These are phyloP conservation scores for Antigone vipio DNA, from an alignment of 2,113 vertebrate genomes.

Conservation along the genomic window DNA sequence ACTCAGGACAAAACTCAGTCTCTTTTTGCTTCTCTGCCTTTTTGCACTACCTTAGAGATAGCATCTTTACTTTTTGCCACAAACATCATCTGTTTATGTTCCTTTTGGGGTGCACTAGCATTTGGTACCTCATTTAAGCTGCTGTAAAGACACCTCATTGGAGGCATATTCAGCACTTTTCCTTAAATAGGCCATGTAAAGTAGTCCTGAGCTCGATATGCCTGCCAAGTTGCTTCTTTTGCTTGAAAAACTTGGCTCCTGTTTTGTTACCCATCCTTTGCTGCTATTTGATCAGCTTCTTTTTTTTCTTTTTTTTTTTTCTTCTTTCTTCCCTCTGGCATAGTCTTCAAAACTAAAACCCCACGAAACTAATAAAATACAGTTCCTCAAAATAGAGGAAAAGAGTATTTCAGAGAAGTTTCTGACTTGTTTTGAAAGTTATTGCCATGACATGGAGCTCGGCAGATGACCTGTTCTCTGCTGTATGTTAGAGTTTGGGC, in stretches of 20 bases:
- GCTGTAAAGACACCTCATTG: neutral
- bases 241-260: neutral
- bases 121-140: neutral
- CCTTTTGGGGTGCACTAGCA: neutral
- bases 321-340: accelerated
- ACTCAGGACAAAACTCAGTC: neutral
- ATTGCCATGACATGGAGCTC: neutral
- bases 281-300: neutral
- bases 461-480: neutral
- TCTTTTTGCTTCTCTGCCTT: neutral
- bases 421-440: neutral
- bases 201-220: neutral
- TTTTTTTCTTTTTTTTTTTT: neutral
- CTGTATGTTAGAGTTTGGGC: neutral
- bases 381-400: neutral
- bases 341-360: neutral
- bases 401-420: neutral
- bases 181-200: conserved; percentile 11
- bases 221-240: neutral
- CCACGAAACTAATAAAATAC: neutral
- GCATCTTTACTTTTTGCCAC: neutral
- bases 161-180: neutral
- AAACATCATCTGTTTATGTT: neutral
- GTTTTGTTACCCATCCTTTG: neutral
- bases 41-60: neutral